A percentile compares a stretch with the other conserved stretches of the same genome.
Evolutionary conservation across 2,797 vertebrate species (phyloP).

Genomic region (Staurois parvus): DNA sequence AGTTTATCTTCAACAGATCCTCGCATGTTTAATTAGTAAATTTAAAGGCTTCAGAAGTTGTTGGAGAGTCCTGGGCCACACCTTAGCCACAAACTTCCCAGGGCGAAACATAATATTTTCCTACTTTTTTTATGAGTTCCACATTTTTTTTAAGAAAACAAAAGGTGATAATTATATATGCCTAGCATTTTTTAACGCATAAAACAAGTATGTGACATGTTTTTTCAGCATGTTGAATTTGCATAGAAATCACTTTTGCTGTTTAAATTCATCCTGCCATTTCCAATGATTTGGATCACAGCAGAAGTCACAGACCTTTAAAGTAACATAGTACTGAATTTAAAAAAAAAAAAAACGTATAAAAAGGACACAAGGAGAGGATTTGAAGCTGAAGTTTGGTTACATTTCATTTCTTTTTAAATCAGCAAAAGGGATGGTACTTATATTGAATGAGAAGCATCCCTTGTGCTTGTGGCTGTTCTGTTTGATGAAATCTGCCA

Average conservation of each 20-base stretch:
- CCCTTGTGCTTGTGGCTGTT: too few relatives aligned
- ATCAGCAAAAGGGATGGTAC: too few relatives aligned
- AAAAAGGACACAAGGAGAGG: too few relatives aligned
- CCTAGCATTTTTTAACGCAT: neutral
- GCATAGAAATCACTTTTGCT: neutral
- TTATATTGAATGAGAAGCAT: too few relatives aligned
- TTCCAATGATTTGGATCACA: neutral
- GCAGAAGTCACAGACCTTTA: too few relatives aligned
- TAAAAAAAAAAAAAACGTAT: too few relatives aligned
- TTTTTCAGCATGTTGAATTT: neutral
- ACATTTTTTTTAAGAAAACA: constrained; percentile 22
- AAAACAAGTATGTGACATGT: neutral
- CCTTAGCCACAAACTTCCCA: constrained; percentile 47
- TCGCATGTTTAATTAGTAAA: constrained; percentile 66
- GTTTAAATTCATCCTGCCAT: neutral
- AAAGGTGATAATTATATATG: neutral
- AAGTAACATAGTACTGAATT: neutral
- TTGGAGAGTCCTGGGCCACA: constrained; percentile 56
- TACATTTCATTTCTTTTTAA: too few relatives aligned
- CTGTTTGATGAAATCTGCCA: too few relatives aligned
- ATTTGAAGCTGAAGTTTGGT: too few relatives aligned
- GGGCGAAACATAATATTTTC: constrained; percentile 37
- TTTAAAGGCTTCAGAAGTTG: constrained; percentile 54
- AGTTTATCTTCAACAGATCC: constrained; percentile 66
- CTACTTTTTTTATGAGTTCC: constrained; percentile 15